Base-by-base conservation (phyloP, 2,113 vertebrate genomes). In the Cavia porcellus region DNA sequence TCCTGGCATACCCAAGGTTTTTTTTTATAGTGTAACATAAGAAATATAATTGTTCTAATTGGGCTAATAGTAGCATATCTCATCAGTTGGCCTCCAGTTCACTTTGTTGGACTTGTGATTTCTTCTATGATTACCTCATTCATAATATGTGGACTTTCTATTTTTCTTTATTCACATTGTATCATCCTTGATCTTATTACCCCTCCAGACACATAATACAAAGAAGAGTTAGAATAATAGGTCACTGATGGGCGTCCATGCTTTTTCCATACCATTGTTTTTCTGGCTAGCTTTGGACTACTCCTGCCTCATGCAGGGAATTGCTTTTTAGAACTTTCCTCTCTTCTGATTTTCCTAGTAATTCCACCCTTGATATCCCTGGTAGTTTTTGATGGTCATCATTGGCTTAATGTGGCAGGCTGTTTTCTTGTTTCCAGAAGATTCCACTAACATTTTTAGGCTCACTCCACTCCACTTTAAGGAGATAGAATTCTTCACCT, bases 251-350 rank as follows among this genome's bases (percentile, higher is more conserved):
- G 35, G 28, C 47, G 68, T 85, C 70, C 50, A 92, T 75, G 19
- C 55, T 79, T 96, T 95, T 95, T 55, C 74, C 32, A 5, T 57
- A 35, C 86, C 92, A n/a, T 94, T 13, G 52, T 82, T 80, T 96
- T 93, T 62, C 47, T 30, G 5, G n/a, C 17, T 87, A 72, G 68
- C 47, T 95, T 86, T 97, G 11, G 64, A 47, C 30, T 52, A 19
- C 47, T 52, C 28, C 47, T 52, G 50, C 77, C 24, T 30, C 30
- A 10, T 70, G 6, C n/a, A 62, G 59, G 22, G 22, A 91, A 62
- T 20, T 82, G 55, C 30, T 95, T 50, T 94, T 94, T 74, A 70
- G n/a, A 81, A 14, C 64, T 45, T 50, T 24, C 55, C 32, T n/a
- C 92, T 86, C 88, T 22, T 25, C 66, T 75, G 42, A 92, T 52